Evolutionary conservation across 2,113 vertebrate species (phyloP), one percentile per base, ranked within the genome.

Genomic region (Gavialis gangeticus): DNA sequence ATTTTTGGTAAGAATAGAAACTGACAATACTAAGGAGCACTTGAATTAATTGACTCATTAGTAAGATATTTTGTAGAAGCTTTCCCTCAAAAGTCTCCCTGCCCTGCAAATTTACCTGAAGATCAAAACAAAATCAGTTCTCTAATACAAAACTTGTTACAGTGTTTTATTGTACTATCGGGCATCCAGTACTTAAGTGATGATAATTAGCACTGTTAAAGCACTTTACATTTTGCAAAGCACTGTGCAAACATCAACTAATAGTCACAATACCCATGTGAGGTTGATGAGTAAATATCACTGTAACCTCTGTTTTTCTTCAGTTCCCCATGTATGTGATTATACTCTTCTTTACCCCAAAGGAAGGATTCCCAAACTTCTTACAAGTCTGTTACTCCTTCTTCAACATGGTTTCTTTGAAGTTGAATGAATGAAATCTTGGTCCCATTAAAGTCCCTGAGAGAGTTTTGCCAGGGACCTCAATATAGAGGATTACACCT

Each of bases 331-430:
- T 85, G 60, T 19, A 57, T 77, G 12, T 67, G 71, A 90, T 25
- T 67, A 63, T 93, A 88, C 84, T 91, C 78, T 90, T 95, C 85
- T 18, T 76, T 6, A 0, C 79, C 84, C 89, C 92, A 87, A 0
- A 2, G 82, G 82, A 86, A 75, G 83, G 91, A 94, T 91, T 92
- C 91, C 13, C 0, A 87, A 84, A 81, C 93, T 96, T 96, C 84
- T 94, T 75, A 62, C 55, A 62, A 85, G 88, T 73, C 90, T 46
- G 88, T 90, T 96, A 94, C 96, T 14, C 82, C 82, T 82, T 89
- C 94, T 95, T 89, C 92, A 89, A 85, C 89, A 87, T 83, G 94
- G 87, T 69, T 84, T 94, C 94, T 95, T 96, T 92, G 93, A 91
- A 75, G 37, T 46, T 56, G 90, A 80, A 87, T 56, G 90, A 80